Conservation (phyloP, 2,797 vertebrate species). For the Carduelis carduelis region DNA sequence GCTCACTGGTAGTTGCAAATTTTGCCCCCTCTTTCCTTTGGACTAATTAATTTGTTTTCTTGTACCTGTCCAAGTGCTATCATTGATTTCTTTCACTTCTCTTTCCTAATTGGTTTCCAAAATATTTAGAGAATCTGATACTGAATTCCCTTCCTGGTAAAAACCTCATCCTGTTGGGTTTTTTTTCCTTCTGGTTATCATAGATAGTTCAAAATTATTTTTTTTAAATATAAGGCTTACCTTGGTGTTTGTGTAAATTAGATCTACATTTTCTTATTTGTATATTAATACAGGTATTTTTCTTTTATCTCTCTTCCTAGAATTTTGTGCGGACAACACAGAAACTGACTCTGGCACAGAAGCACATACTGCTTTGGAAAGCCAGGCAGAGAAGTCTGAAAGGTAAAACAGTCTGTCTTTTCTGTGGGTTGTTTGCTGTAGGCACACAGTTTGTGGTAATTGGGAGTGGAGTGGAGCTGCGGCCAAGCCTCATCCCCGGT, state of each 20-base stretch:
- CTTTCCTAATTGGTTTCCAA: not conserved
- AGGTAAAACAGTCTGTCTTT: constrained; percentile 29
- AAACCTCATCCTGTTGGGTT: not conserved
- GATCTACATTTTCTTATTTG: not conserved
- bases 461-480: not conserved
- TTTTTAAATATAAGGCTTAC: not conserved
- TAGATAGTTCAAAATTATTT: not conserved
- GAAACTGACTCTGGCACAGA: constrained; percentile 11
- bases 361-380: not conserved
- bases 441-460: not conserved
- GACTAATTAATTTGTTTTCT: not conserved
- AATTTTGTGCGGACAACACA: not conserved
- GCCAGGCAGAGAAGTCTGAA: not conserved
- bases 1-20: not conserved
- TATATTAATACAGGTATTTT: not conserved
- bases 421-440: not conserved
- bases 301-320: not conserved
- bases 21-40: not conserved
- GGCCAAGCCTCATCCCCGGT: not conserved
- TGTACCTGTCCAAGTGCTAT: not conserved
- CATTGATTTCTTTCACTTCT: not conserved
- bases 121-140: not conserved
- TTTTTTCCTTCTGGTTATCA: not conserved
- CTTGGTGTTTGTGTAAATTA: not conserved
- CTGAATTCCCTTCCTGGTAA: not conserved